phyloP scores from a whole-genome alignment of 2,797 vertebrate species.

The Pogonophryne albipinna region DNA sequence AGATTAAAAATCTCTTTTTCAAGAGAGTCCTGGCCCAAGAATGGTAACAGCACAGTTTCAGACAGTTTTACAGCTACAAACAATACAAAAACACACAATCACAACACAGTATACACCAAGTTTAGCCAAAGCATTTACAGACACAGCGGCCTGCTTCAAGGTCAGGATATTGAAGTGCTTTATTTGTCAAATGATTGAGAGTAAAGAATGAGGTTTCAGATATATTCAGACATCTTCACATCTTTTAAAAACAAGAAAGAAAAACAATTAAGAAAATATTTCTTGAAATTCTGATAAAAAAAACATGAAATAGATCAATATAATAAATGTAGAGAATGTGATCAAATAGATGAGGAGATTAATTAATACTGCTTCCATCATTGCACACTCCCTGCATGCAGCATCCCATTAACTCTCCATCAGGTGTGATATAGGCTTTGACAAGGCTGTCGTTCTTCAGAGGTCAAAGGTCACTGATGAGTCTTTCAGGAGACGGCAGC shows the following conservation, averaged over 20 bases:
- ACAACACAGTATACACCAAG: too few relatives aligned
- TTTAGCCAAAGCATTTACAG: too few relatives aligned
- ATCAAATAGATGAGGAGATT: background rate
- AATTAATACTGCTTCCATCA: background rate
- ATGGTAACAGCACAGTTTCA: too few relatives aligned
- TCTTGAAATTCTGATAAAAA: background rate
- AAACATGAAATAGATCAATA: background rate
- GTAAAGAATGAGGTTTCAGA: background rate
- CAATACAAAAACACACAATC: too few relatives aligned
- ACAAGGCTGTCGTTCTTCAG: conserved; percentile 4
- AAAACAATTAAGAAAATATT: too few relatives aligned
- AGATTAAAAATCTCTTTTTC: too few relatives aligned
- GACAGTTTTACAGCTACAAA: too few relatives aligned
- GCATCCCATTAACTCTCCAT: background rate
- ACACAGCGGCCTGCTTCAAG: too few relatives aligned
- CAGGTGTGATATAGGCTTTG: conserved; percentile 4
- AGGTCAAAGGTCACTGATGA: conserved; percentile 51
- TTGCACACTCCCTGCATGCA: background rate
- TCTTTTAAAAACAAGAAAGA: too few relatives aligned
- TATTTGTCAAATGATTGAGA: background rate
- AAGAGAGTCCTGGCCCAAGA: too few relatives aligned
- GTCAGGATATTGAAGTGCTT: background rate
- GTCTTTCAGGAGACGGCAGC: conserved; percentile 20
- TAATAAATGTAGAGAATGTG: background rate
- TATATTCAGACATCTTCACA: background rate